Evolutionary conservation across 2,797 vertebrate genomes (phyloP).

Genomic region (Sciurus carolinensis): DNA sequence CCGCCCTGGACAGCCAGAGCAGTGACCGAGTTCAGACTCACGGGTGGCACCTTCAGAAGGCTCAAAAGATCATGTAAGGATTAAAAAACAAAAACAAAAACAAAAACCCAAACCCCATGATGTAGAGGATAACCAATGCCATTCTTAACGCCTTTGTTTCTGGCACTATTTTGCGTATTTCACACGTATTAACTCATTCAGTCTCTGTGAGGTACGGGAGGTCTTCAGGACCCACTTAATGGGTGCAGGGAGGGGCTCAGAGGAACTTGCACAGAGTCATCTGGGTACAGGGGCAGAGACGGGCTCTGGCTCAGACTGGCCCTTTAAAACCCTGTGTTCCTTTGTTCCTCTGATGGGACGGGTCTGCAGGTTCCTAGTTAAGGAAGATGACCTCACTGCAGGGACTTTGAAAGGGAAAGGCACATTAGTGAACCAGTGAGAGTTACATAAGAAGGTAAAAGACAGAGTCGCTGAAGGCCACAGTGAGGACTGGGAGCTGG

Average conservation of each 20-base stretch:
- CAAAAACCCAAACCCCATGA: neutral
- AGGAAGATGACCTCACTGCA: neutral
- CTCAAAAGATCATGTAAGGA: neutral
- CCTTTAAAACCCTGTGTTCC: neutral
- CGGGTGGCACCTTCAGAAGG: neutral
- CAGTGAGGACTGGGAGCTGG: neutral
- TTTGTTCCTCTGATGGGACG: neutral
- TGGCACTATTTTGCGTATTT: neutral
- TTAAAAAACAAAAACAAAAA: neutral
- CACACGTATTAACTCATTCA: neutral
- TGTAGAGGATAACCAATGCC: neutral
- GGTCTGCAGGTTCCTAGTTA: neutral
- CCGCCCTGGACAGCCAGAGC: neutral
- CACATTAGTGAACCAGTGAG: neutral
- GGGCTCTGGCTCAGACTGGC: neutral
- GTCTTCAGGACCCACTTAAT: neutral
- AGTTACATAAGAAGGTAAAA: slow-evolving; percentile 13
- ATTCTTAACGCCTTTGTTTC: neutral
- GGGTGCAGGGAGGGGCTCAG: neutral
- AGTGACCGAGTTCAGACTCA: neutral
- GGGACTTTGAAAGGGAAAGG: neutral
- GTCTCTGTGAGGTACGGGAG: neutral
- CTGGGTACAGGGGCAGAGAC: neutral
- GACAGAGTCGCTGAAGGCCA: neutral
- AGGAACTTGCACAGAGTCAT: neutral